Evolutionary conservation across 2,797 vertebrate species (phyloP).

Genomic region (Tangara arthus): DNA sequence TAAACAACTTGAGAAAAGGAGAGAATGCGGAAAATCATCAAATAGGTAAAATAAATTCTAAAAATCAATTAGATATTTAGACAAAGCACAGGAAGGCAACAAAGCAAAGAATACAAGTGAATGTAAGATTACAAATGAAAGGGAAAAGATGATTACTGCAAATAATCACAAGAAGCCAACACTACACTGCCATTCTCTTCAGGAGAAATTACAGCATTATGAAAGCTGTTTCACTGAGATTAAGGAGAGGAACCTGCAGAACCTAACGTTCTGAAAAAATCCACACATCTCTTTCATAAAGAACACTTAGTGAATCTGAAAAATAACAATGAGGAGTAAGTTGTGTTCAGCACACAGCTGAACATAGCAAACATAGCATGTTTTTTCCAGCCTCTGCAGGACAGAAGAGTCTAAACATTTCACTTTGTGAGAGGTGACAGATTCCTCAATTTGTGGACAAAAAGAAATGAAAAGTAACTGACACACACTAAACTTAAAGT

Average conservation of each 20-base stretch:
- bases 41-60: background rate
- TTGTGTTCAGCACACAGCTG: background rate
- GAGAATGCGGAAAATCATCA: background rate
- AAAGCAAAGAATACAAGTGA: background rate
- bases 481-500: background rate
- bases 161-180: background rate
- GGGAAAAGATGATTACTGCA: background rate
- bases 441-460: background rate
- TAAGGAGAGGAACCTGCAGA: background rate
- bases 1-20: background rate
- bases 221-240: background rate
- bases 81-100: background rate
- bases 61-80: background rate
- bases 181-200: background rate
- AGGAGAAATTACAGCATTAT: background rate
- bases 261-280: background rate
- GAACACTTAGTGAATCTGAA: background rate
- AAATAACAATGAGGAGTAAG: background rate
- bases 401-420: background rate
- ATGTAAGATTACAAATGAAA: background rate
- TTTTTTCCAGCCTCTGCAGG: background rate
- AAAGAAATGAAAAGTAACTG: background rate
- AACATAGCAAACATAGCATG: rapidly evolving
- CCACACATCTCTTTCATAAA: background rate
- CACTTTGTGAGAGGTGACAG: background rate